Conservation (phyloP, 2,888 invertebrate genomes). For the Watsonalla binaria region DNA sequence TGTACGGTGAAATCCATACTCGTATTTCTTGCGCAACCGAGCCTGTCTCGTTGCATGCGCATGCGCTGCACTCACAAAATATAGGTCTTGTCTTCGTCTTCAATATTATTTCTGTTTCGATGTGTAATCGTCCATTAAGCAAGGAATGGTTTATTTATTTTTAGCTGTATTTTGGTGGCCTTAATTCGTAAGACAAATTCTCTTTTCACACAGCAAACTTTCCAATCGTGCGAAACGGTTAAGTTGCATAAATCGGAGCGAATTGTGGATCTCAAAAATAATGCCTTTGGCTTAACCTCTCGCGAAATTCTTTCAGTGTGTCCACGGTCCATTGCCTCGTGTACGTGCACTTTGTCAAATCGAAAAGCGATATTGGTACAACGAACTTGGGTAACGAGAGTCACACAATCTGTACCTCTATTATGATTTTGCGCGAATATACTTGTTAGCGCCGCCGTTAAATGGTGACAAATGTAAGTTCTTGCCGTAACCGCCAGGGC, state of each 20-base stretch:
- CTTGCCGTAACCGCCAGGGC: no score
- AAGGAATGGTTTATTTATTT: background rate
- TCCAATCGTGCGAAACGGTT: constrained; percentile 31
- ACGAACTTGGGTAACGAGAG: background rate
- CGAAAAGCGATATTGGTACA: background rate
- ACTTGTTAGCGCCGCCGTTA: no score
- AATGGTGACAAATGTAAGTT: no score
- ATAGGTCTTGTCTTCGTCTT: background rate
- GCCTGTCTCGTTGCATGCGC: constrained; percentile 8
- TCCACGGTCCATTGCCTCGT: background rate
- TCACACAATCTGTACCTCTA: no score
- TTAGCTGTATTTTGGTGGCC: background rate
- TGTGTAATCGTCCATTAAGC: background rate
- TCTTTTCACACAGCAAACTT: constrained; percentile 8
- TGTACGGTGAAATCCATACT: background rate
- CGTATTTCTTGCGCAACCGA: constrained; percentile 12
- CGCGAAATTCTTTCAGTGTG: background rate
- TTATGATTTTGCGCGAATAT: no score
- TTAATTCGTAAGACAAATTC: background rate
- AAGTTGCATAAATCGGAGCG: constrained; percentile 25
- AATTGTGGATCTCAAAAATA: constrained; percentile 14
- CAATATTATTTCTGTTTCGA: background rate
- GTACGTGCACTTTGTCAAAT: background rate
- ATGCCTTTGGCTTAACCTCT: background rate
- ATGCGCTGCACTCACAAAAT: background rate